A percentile compares a stretch with the other conserved stretches of the same genome.
Conservation (phyloP, 2,797 vertebrate genomes). For the Craterocephalus amniculus region DNA sequence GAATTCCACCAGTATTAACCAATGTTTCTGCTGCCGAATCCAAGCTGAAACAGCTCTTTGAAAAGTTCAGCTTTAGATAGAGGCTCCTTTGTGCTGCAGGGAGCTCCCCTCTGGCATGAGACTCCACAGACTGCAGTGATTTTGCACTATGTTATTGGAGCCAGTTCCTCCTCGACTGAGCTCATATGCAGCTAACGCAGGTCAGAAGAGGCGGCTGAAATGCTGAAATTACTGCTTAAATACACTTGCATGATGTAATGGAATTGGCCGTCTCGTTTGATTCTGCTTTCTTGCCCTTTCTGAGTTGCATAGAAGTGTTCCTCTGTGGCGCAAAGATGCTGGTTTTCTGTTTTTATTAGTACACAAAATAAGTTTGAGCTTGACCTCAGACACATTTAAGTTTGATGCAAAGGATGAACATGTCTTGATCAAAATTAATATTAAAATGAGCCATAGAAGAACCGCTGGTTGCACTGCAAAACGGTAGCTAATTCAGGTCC, state of each 20-base stretch:
- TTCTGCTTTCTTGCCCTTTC: constrained; percentile 51
- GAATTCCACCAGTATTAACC: constrained; percentile 40
- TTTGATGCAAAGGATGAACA: constrained; percentile 31
- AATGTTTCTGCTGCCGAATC: constrained; percentile 52
- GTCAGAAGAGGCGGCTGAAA: constrained; percentile 65
- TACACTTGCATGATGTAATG: constrained; percentile 71
- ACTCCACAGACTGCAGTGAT: constrained; percentile 53
- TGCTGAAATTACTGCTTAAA: constrained; percentile 62
- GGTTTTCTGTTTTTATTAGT: constrained; percentile 27
- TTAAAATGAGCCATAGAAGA: constrained; percentile 1
- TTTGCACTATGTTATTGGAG: constrained; percentile 71
- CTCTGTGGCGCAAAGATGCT: constrained; percentile 30
- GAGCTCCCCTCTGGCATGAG: constrained; percentile 62
- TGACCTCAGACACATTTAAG: constrained; percentile 27
- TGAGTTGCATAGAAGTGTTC: constrained; percentile 40
- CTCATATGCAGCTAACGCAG: constrained; percentile 67
- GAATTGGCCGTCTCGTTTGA: constrained; percentile 64
- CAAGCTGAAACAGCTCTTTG: constrained; percentile 65
- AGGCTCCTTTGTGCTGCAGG: constrained; percentile 70
- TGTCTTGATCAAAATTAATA: constrained; percentile 30
- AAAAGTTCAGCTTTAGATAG: constrained; percentile 59
- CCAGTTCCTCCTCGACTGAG: constrained; percentile 60
- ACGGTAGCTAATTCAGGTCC: background rate
- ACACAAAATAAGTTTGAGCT: constrained; percentile 8
- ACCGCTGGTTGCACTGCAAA: background rate